A percentile compares a stretch with the other conserved stretches of the same genome.
These are phyloP conservation scores for Platycercus adscitus DNA, from an alignment of 2,113 vertebrate genomes.

Conservation along the genomic window DNA sequence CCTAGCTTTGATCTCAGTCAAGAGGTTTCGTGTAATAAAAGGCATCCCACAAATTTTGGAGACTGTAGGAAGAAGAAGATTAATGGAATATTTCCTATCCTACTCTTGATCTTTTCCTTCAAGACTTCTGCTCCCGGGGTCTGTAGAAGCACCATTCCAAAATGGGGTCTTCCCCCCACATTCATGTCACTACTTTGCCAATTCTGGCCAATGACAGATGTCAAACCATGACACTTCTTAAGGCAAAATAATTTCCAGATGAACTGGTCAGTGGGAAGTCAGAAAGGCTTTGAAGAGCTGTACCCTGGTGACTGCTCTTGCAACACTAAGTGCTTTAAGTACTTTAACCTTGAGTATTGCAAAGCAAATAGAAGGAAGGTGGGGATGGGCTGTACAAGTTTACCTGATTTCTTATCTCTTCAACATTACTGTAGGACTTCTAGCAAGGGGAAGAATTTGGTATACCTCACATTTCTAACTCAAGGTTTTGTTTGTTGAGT, in stretches of 20 bases:
- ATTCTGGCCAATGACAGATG: not conserved
- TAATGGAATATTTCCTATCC: not conserved
- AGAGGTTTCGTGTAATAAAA: not conserved
- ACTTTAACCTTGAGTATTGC: constrained; percentile 1
- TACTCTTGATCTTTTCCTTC: not conserved
- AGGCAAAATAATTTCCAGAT: not conserved
- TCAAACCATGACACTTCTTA: not conserved
- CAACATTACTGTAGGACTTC: not conserved
- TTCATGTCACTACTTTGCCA: not conserved
- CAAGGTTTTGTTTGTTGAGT: not conserved
- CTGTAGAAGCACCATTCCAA: not conserved
- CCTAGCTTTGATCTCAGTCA: not conserved
- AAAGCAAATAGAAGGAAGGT: constrained; percentile 32
- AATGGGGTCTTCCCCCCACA: not conserved
- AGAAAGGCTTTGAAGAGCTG: not conserved
- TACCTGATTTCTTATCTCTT: not conserved
- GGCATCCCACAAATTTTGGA: not conserved
- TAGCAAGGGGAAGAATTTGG: not conserved
- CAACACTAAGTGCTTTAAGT: constrained; percentile 2
- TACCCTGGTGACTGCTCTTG: not conserved
- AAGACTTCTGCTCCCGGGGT: not conserved
- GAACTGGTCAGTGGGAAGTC: not conserved
- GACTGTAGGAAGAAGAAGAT: not conserved
- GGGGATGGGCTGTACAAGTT: not conserved
- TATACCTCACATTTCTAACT: not conserved